Evolutionary conservation across 2,113 vertebrate species (phyloP).

Genomic region (Pterocles gutturalis): DNA sequence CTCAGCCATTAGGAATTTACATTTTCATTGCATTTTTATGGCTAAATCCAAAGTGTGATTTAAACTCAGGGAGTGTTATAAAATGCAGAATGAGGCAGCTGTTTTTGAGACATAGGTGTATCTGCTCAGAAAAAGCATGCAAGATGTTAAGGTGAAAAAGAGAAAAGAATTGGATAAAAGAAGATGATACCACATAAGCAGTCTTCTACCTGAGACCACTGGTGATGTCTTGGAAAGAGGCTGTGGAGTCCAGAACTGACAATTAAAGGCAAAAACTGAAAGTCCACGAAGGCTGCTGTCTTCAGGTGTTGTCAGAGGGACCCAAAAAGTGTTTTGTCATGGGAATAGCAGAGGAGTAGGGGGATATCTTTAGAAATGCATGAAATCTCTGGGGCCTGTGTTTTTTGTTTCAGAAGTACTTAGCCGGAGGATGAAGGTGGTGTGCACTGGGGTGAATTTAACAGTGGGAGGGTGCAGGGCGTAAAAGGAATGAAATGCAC

Average conservation of each 20-base stretch:
- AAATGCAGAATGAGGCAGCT: neutral
- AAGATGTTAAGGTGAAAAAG: neutral
- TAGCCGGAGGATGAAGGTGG: neutral
- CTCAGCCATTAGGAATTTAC: neutral
- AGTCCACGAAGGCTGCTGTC: neutral
- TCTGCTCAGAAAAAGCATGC: neutral
- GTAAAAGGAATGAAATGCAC: neutral
- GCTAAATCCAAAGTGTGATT: neutral
- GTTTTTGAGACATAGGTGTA: neutral
- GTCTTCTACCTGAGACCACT: neutral
- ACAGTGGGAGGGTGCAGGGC: neutral
- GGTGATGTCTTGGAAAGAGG: neutral
- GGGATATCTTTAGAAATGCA: neutral
- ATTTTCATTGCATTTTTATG: neutral
- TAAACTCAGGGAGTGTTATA: neutral
- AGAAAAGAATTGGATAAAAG: neutral
- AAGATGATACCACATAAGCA: neutral
- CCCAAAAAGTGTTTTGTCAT: neutral
- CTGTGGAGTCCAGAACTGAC: neutral
- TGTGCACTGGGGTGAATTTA: neutral
- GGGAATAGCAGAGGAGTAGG: neutral
- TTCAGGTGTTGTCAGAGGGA: neutral
- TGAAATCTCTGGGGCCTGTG: neutral
- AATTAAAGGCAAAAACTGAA: neutral
- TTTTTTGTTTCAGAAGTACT: neutral